Evolutionary conservation across 2,797 vertebrate genomes (phyloP).

Genomic region (Astyanax mexicanus): DNA sequence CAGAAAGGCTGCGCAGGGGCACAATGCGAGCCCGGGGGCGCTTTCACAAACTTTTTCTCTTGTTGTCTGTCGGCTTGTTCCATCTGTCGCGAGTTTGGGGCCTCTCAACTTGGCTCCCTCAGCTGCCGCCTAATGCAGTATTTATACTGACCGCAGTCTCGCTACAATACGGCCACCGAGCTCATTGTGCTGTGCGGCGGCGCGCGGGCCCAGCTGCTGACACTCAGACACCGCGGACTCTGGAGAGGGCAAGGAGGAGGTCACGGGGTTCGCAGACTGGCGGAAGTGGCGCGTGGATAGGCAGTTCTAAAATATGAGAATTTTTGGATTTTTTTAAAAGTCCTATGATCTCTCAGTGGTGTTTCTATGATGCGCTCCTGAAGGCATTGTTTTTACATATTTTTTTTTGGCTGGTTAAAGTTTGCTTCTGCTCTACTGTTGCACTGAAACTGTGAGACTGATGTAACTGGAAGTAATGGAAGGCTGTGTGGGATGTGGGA

Average conservation of each 20-base stretch:
- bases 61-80: slow-evolving; percentile 86
- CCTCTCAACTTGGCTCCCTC: slow-evolving; percentile 81
- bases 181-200: slow-evolving; percentile 82
- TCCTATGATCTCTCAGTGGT: no score
- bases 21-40: slow-evolving; percentile 84
- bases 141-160: slow-evolving; percentile 88
- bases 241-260: slow-evolving; percentile 72
- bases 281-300: not conserved
- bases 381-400: no score
- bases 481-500: no score
- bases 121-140: slow-evolving; percentile 96
- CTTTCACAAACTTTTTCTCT: slow-evolving; percentile 83
- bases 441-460: no score
- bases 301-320: not conserved
- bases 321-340: not conserved
- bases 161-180: slow-evolving; percentile 79
- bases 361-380: no score
- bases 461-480: no score
- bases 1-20: slow-evolving; percentile 72
- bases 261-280: not conserved
- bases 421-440: no score
- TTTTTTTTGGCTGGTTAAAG: no score
- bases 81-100: slow-evolving; percentile 93
- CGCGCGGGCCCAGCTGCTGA: slow-evolving; percentile 86
- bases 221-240: slow-evolving; percentile 64